Base-by-base conservation (phyloP, 2,797 vertebrate genomes). In the Synaphobranchus kaupii region DNA sequence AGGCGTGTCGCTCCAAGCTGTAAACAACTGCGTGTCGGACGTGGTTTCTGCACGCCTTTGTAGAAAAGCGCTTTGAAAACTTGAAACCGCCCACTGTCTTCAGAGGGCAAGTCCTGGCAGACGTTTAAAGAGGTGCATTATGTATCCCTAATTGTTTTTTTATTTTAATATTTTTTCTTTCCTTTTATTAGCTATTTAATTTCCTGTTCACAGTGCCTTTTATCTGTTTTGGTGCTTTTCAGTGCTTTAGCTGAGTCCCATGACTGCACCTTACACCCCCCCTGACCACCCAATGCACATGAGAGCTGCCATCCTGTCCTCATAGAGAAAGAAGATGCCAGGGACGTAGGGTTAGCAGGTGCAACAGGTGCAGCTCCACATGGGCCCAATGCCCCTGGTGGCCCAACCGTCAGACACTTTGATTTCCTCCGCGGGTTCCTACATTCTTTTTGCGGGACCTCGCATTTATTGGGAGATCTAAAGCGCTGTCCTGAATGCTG, bases 161-260 rank as follows among this genome's bases (percentile, higher is more conserved):
- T 71, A 34, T 58, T 58, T 58, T 58, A 20, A 39, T 39, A 1
- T 39, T 39, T 39, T 39, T 39, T 39, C 12, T 48, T 71, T 28
- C 84, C 39, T 87, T 87, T 87, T 83, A 83, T 87, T 83, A 87
- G 86, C 63, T 71, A 63, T 87, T 87, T 87, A 87, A 87, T 87
- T 83, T 87, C 81, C 82, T 47, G 39, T 83, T 48, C n/a, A 48
- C 56, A 68, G 52, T 66, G 85, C 58, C 76, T 86, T 86, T 82
- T 82, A 86, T 86, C 85, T 39, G 56, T 87, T 83, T 68, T 58
- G 12, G 25, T 83, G 85, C 80, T 87, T 83, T 83, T 66, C 25
- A 5, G n/a, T 81, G 39, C 58, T 86, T 80, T 60, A 73, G 73
- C 73, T 80, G 85, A 80, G 73, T 76, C 73, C 9, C 34, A 76